A percentile compares a stretch with the other conserved stretches of the same genome.
phyloP scores from a whole-genome alignment of 1,140 invertebrate genomes.

The Drosophila pachea region DNA sequence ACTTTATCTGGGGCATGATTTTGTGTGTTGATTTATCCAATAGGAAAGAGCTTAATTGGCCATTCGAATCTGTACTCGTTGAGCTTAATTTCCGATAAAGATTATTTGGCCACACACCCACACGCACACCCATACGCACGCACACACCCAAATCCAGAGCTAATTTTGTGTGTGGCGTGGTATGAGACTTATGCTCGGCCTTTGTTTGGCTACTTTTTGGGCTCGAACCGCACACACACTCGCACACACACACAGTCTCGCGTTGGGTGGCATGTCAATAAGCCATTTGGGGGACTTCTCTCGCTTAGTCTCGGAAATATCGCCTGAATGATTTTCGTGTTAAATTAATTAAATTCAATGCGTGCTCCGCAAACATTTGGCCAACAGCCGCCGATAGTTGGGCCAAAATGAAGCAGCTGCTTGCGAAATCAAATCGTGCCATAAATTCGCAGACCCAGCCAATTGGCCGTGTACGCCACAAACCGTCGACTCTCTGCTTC shows the following conservation, averaged over 20 bases:
- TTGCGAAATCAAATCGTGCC: slow-evolving; percentile 60
- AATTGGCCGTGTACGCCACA: slow-evolving; percentile 39
- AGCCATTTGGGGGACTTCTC: slow-evolving; percentile 52
- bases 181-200: slow-evolving; percentile 38
- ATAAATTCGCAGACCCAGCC: slow-evolving; percentile 57
- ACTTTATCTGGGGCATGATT: slow-evolving; percentile 12
- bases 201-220: slow-evolving; percentile 24
- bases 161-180: slow-evolving; percentile 23
- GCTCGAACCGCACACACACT: not conserved
- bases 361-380: slow-evolving; percentile 64
- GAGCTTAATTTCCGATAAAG: slow-evolving; percentile 43
- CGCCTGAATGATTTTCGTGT: slow-evolving; percentile 70
- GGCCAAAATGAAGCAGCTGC: slow-evolving; percentile 22
- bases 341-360: slow-evolving; percentile 75
- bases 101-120: slow-evolving; percentile 34
- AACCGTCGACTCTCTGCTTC: slow-evolving; percentile 7
- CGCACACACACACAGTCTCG: not conserved
- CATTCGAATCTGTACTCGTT: slow-evolving; percentile 38
- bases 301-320: slow-evolving; percentile 67
- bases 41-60: slow-evolving; percentile 27
- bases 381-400: slow-evolving; percentile 40
- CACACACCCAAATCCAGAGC: not conserved
- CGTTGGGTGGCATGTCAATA: slow-evolving; percentile 61
- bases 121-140: slow-evolving; percentile 6
- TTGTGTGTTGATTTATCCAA: slow-evolving; percentile 26